Evolutionary conservation across 1,140 invertebrate genomes (phyloP), one percentile per base, ranked within the genome.

Genomic region (Chironomus tepperi): DNA sequence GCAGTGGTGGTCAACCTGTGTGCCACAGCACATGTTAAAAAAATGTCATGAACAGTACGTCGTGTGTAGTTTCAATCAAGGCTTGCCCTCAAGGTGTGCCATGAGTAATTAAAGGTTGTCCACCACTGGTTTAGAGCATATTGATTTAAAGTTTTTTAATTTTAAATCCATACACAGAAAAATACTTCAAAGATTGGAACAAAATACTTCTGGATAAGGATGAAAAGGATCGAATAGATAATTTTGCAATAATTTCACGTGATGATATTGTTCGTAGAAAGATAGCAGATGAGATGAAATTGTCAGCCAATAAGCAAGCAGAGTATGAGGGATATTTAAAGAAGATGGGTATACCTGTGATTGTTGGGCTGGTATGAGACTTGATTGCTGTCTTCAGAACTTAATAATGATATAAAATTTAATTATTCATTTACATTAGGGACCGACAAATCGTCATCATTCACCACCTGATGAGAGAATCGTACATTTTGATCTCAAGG

Each of bases 401-500:
- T n/a, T n/a, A n/a, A n/a, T n/a, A n/a, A n/a, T n/a, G n/a, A 34
- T 34, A 34, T 34, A 34, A 2, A 34, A 34, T 15, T 57, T 57
- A 57, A 57, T 57, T 57, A 57, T 12, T 57, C 5, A 57, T 57
- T 57, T n/a, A 5, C 47, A 57, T 57, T 34, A 57, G 47, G 81
- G 81, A 0, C 81, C 81, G 0, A 19, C 65, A 70, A 78, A 79
- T 74, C 79, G 78, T n/a, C 78, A 80, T 1, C 78, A 80, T 0
- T 76, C 77, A 19, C 75, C 80, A 21, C 86, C 86, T 0, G 76
- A 80, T 3, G 81, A 85, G 74, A 81, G 85, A n/a, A 78, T 89
- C 8, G 88, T 97, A 0, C 95, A 97, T 82, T 82, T 98, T 1
- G 95, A 97, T 84, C 84, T 97, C 2, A 97, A 98, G 83, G 95